phyloP scores from a whole-genome alignment of 2,888 invertebrate genomes.

The Quadroppia sp. region DNA sequence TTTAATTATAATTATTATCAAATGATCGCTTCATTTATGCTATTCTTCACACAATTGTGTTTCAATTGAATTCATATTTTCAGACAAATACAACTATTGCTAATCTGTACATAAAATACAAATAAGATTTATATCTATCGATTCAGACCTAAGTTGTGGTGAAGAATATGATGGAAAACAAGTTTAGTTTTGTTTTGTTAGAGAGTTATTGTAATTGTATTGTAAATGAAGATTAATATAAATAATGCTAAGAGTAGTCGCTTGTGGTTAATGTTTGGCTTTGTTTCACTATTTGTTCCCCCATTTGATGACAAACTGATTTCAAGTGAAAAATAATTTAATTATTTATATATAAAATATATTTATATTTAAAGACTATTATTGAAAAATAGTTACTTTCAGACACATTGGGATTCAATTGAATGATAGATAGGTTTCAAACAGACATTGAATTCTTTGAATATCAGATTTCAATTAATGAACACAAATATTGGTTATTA shows the following conservation, averaged over 20 bases:
- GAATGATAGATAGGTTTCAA: too few relatives aligned
- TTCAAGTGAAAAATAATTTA: too few relatives aligned
- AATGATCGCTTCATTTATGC: not conserved
- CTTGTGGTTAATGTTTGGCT: constrained; percentile 35
- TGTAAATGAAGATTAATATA: constrained; percentile 32
- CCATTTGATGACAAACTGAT: constrained; percentile 9
- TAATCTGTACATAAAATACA: not conserved
- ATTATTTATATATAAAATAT: too few relatives aligned
- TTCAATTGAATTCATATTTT: constrained; percentile 6
- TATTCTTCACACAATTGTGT: constrained; percentile 13
- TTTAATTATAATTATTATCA: not conserved
- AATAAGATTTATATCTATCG: constrained; percentile 2
- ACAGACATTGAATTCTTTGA: not conserved
- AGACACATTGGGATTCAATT: too few relatives aligned
- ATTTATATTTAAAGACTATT: too few relatives aligned
- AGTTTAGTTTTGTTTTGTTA: constrained; percentile 15
- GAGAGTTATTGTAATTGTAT: constrained; percentile 27
- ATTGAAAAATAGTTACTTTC: too few relatives aligned
- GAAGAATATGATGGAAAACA: not conserved
- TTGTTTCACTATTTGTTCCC: constrained; percentile 11
- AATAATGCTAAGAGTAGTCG: not conserved
- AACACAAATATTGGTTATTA: too few relatives aligned
- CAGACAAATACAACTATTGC: not conserved
- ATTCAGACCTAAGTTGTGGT: not conserved
- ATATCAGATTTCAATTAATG: not conserved